Evolutionary conservation across 2,113 vertebrate species (phyloP).

Genomic region (Syngnathus floridae): DNA sequence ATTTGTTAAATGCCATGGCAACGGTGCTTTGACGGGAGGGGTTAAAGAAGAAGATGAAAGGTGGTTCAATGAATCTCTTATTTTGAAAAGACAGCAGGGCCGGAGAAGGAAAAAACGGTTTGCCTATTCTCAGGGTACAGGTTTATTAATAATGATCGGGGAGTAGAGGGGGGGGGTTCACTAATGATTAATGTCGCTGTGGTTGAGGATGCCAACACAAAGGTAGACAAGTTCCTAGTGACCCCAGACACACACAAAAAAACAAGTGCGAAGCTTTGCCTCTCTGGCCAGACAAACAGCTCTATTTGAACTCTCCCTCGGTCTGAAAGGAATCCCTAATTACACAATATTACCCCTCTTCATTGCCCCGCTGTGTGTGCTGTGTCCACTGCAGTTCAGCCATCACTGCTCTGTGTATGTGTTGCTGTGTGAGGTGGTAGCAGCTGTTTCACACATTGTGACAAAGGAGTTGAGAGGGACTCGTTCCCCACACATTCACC

Average conservation of each 20-base stretch:
- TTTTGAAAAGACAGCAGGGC: slow-evolving; percentile 88
- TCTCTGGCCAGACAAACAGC: slow-evolving; percentile 86
- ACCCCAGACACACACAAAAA: slow-evolving; percentile 58
- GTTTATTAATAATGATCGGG: slow-evolving; percentile 95
- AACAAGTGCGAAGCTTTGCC: slow-evolving; percentile 78
- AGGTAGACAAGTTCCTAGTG: slow-evolving; percentile 39
- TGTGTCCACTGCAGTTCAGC: slow-evolving; percentile 59
- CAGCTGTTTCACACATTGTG: slow-evolving; percentile 77
- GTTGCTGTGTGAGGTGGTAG: slow-evolving; percentile 57
- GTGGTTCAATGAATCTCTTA: slow-evolving; percentile 69
- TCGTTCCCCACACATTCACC: slow-evolving; percentile 66
- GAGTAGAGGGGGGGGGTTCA: slow-evolving; percentile 76
- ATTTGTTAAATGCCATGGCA: slow-evolving; percentile 99
- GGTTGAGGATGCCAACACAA: slow-evolving; percentile 92
- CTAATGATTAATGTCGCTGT: slow-evolving; percentile 96
- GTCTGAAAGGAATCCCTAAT: slow-evolving; percentile 99
- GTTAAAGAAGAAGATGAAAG: slow-evolving; percentile 78
- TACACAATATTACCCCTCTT: slow-evolving; percentile 99
- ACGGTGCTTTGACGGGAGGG: slow-evolving; percentile 98
- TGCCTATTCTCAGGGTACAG: slow-evolving; percentile 95
- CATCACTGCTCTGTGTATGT: slow-evolving; percentile 42
- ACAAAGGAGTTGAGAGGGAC: slow-evolving; percentile 69
- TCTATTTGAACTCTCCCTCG: slow-evolving; percentile 98
- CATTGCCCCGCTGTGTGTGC: slow-evolving; percentile 81
- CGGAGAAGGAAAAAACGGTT: slow-evolving; percentile 84